phyloP scores from a whole-genome alignment of 2,797 vertebrate species.

The Falco biarmicus region DNA sequence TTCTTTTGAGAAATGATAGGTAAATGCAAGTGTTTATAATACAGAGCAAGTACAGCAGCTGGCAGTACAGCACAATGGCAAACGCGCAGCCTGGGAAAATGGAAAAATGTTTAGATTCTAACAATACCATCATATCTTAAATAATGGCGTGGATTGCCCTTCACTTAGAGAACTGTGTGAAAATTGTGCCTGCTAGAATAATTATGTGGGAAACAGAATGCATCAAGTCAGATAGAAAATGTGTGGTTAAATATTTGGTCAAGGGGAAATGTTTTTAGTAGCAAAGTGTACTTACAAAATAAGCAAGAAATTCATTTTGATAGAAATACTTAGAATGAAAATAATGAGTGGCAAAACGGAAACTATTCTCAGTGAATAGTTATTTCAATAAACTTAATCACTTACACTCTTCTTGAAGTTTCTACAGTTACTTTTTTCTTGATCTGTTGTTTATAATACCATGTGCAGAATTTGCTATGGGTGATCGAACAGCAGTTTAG shows the following conservation, averaged over 20 bases:
- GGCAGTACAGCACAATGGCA: background rate
- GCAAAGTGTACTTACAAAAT: background rate
- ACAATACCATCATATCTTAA: constrained; percentile 18
- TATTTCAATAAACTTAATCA: background rate
- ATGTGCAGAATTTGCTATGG: background rate
- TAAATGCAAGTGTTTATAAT: background rate
- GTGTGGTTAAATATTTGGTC: constrained; percentile 23
- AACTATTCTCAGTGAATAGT: background rate
- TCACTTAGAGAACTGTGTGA: background rate
- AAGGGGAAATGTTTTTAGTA: constrained; percentile 45
- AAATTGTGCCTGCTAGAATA: background rate
- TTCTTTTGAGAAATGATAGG: background rate
- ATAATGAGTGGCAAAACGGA: background rate
- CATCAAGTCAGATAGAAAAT: constrained; percentile 38
- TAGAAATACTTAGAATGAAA: background rate
- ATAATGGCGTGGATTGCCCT: constrained; percentile 12
- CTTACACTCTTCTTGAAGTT: background rate
- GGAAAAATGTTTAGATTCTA: constrained; percentile 14
- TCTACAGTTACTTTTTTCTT: background rate
- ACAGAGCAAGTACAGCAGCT: constrained; percentile 22
- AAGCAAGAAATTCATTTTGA: background rate
- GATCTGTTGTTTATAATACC: background rate
- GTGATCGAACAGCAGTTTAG: background rate
- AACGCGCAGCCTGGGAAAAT: background rate
- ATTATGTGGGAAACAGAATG: constrained; percentile 17